Evolutionary conservation across 2,113 vertebrate genomes (phyloP).

Genomic region (Rhabdomys dilectus): DNA sequence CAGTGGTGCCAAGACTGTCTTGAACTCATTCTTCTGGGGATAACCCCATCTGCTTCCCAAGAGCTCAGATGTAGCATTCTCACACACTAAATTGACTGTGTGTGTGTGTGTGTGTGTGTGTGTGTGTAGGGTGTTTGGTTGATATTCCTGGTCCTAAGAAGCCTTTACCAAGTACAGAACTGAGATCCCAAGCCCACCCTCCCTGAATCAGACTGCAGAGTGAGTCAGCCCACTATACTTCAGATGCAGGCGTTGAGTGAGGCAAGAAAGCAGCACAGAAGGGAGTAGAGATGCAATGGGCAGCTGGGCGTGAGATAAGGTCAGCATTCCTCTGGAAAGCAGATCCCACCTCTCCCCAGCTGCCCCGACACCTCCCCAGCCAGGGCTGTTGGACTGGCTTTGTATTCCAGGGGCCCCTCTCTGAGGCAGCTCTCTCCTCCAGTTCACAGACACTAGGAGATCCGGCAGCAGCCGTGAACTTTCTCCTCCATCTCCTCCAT

Average conservation of each 20-base stretch:
- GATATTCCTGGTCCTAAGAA: conserved; percentile 52
- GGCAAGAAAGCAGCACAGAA: conserved; percentile 56
- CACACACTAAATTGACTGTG: not conserved
- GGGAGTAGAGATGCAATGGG: not conserved
- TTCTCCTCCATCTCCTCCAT: conserved; percentile 94
- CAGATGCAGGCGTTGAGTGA: conserved; percentile 60
- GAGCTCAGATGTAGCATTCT: not conserved
- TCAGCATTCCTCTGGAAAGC: conserved; percentile 26
- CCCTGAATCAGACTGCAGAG: conserved; percentile 39
- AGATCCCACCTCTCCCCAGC: conserved; percentile 44
- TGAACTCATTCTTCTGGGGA: conserved; percentile 28
- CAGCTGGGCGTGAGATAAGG: conserved; percentile 30
- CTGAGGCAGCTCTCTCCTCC: conserved; percentile 5
- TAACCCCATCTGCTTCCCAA: conserved; percentile 37
- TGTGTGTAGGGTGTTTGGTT: not conserved
- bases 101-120: conserved; percentile 32
- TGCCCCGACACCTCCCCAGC: conserved; percentile 31
- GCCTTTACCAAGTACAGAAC: conserved; percentile 65
- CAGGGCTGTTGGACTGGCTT: conserved; percentile 31
- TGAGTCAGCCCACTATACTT: conserved; percentile 31
- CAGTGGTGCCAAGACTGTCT: conserved; percentile 5
- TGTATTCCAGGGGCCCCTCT: conserved; percentile 43
- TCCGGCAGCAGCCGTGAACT: conserved; percentile 93
- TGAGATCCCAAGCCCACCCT: conserved; percentile 35
- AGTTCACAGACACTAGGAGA: conserved; percentile 88